Base-by-base conservation (phyloP, 1,140 invertebrate genomes). In the Plectus sambesii region DNA sequence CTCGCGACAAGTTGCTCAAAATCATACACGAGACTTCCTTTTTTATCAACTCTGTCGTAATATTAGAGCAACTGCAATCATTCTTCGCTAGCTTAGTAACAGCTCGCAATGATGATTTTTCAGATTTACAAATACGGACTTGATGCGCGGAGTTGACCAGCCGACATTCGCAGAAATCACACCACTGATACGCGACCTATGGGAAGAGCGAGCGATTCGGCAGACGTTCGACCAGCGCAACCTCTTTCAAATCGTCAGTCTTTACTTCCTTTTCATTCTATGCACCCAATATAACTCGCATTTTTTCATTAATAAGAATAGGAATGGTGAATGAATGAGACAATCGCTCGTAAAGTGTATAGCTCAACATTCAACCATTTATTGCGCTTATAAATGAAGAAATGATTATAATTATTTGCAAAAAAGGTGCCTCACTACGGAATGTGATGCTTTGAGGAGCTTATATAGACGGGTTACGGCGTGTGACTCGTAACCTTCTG, bases 231-330 rank as follows among this genome's bases (percentile, higher is more conserved):
- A 88, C 65, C 78, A 88, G 68, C 76, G 88, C 73, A 80, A 86
- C 75, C 87, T 93, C 76, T 94, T 86, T 78, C 89, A 94, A 78
- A 77, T 96, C 79, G 87, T 90, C 75, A 81, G 80, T 59, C 57
- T 40, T 26, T 22, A 24, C 15, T 30, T 15, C 19, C 19, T 30
- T n/a, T 24, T 17, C n/a, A 17, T 24, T 24, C 22, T n/a, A 12
- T 35, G 23, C 43, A 40, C 33, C 44, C 6, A 4, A 35, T 19
- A 33, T 33, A 33, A 33, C 30, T 33, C 17, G 12, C 17, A n/a
- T n/a, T n/a, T n/a, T n/a, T n/a, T n/a, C n/a, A n/a, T n/a, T n/a
- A n/a, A n/a, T n/a, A n/a, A n/a, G n/a, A 2, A n/a, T 1, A 22
- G 4, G 19, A 2, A 30, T 47, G 36, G 35, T 19, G 0, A 30